A percentile compares a stretch with the other conserved stretches of the same genome.
These are phyloP conservation scores for Excalfactoria chinensis DNA, from an alignment of 2,113 vertebrate species.

Conservation along the genomic window DNA sequence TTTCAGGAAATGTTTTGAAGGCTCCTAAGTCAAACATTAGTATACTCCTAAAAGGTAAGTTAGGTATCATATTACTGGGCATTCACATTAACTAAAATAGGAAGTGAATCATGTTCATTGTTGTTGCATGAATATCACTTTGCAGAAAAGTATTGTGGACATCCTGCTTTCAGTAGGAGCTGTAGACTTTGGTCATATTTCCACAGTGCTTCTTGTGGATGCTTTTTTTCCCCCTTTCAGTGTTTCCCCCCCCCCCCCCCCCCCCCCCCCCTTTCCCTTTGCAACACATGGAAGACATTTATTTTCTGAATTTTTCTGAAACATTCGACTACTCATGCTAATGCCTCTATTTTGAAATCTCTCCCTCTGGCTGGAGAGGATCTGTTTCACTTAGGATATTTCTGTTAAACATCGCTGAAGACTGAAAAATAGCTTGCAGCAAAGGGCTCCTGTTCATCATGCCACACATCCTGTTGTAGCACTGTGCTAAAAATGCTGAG, in stretches of 20 bases:
- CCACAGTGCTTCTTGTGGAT: background rate
- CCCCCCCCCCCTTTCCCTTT: background rate
- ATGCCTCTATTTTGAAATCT: background rate
- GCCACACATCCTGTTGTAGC: fast-evolving
- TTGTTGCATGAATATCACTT: background rate
- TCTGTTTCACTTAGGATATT: background rate
- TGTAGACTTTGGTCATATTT: background rate
- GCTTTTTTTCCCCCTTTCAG: too few relatives aligned
- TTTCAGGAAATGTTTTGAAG: background rate
- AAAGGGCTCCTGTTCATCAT: background rate
- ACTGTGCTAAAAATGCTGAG: background rate
- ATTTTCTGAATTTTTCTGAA: background rate
- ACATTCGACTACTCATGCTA: background rate
- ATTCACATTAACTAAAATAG: background rate
- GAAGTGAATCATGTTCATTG: fast-evolving
- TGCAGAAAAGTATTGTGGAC: background rate
- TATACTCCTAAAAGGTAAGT: background rate
- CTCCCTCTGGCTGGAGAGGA: background rate
- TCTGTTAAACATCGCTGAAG: background rate
- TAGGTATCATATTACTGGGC: background rate
- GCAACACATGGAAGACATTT: background rate
- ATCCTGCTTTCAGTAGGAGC: background rate
- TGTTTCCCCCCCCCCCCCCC: too few relatives aligned
- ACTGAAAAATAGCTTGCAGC: background rate
- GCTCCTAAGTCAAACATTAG: background rate